These are phyloP conservation scores for Zaprionus inermis DNA, from an alignment of 1,140 invertebrate species.

Conservation along the genomic window DNA sequence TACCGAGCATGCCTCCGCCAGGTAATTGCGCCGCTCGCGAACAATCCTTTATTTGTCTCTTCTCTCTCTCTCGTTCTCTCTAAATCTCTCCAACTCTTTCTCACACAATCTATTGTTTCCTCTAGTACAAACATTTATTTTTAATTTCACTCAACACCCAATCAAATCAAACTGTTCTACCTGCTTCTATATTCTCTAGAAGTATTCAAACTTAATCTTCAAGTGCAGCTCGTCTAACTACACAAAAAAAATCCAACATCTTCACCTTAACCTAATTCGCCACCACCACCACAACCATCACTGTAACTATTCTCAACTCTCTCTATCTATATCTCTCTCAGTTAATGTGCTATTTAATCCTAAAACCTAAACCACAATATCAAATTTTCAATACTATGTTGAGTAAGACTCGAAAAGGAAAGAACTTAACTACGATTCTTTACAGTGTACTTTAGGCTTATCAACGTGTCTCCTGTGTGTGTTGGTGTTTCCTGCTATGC, in stretches of 20 bases:
- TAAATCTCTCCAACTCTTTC: neutral
- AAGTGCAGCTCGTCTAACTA: slow-evolving; percentile 73
- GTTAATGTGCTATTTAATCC: slow-evolving; percentile 65
- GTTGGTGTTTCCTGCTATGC: slow-evolving; percentile 64
- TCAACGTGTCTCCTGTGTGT: slow-evolving; percentile 67
- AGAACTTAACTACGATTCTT: slow-evolving; percentile 67
- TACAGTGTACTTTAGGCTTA: slow-evolving; percentile 77
- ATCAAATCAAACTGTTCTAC: slow-evolving; percentile 60
- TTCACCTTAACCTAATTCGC: slow-evolving; percentile 14
- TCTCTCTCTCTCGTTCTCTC: slow-evolving; percentile 37
- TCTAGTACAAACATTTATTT: slow-evolving; percentile 56
- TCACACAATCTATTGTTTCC: slow-evolving; percentile 59
- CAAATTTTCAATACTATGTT: slow-evolving; percentile 12
- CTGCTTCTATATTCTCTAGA: slow-evolving; percentile 77
- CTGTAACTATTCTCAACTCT: slow-evolving; percentile 64
- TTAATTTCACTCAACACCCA: slow-evolving; percentile 49
- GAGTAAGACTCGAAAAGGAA: slow-evolving; percentile 37
- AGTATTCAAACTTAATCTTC: slow-evolving; percentile 63
- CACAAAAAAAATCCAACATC: slow-evolving; percentile 18
- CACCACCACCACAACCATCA: slow-evolving; percentile 47
- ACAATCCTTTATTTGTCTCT: slow-evolving; percentile 40
- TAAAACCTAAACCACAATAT: slow-evolving; percentile 27
- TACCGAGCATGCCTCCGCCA: slow-evolving; percentile 80
- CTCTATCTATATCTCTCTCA: slow-evolving; percentile 31
- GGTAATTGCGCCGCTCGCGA: slow-evolving; percentile 61